These are phyloP conservation scores for Heliconius sara DNA, from an alignment of 2,888 invertebrate species.

Conservation along the genomic window DNA sequence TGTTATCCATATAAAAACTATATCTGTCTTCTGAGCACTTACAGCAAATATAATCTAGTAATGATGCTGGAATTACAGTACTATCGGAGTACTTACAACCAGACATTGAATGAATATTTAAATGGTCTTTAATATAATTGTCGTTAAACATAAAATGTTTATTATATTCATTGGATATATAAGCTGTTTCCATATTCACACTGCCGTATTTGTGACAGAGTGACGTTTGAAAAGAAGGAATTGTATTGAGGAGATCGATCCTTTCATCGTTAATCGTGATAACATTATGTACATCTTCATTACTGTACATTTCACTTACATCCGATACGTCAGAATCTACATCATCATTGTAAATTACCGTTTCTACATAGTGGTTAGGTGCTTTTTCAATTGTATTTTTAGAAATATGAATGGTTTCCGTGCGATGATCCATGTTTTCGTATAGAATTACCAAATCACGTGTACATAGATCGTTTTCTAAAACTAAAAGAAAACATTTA, in stretches of 20 bases:
- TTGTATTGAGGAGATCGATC: constrained; percentile 63
- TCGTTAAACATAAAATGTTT: constrained; percentile 64
- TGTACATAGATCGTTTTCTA: constrained; percentile 54
- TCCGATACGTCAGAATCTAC: constrained; percentile 68
- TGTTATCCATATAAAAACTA: constrained; percentile 76
- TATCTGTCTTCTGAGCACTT: constrained; percentile 72
- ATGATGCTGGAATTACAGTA: constrained; percentile 63
- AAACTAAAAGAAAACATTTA: constrained; percentile 23
- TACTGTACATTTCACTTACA: constrained; percentile 63
- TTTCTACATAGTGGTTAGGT: constrained; percentile 73
- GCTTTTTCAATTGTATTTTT: constrained; percentile 54
- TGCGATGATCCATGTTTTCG: constrained; percentile 71
- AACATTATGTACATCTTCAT: constrained; percentile 63
- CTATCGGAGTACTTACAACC: constrained; percentile 54
- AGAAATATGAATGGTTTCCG: constrained; percentile 60
- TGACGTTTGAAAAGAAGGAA: constrained; percentile 60
- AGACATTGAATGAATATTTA: constrained; percentile 58
- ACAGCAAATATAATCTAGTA: constrained; percentile 74
- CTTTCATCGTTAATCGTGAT: constrained; percentile 67
- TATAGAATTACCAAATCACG: constrained; percentile 73
- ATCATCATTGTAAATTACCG: constrained; percentile 68
- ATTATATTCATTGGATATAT: constrained; percentile 57
- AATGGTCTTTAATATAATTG: constrained; percentile 63
- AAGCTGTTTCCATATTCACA: constrained; percentile 60
- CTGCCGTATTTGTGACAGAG: constrained; percentile 70